Conservation (phyloP, 1,140 invertebrate genomes). For the Cotesia typhae region DNA sequence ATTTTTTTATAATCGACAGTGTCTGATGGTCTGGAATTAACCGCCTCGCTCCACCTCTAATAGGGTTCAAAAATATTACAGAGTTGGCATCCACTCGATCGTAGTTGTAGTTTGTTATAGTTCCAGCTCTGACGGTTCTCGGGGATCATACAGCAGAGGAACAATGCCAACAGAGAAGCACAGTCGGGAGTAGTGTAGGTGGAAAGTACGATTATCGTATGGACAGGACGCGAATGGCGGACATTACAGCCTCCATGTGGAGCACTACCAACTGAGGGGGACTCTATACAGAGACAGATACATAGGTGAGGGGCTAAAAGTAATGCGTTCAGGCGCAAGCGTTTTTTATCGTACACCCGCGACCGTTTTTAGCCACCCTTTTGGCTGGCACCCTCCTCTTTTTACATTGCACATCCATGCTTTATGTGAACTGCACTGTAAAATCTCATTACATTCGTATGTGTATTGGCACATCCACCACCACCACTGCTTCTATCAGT, state of each 20-base stretch:
- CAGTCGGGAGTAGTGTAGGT: background rate
- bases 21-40: slow-evolving; percentile 34
- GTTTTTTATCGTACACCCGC: slow-evolving; percentile 54
- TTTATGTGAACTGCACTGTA: slow-evolving; percentile 64
- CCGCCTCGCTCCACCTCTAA: slow-evolving; percentile 8
- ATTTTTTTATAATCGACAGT: slow-evolving; percentile 26
- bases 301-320: slow-evolving; percentile 47
- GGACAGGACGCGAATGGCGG: slow-evolving; percentile 17
- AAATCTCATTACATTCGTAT: slow-evolving; percentile 64
- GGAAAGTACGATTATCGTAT: slow-evolving; percentile 34
- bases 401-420: slow-evolving; percentile 60
- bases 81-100: slow-evolving; percentile 20
- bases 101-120: too few species aligned
- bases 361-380: too few species aligned
- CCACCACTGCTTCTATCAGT: slow-evolving; percentile 29
- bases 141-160: too few species aligned
- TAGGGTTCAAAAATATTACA: slow-evolving; percentile 34
- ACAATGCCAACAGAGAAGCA: too few species aligned
- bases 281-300: background rate
- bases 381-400: slow-evolving; percentile 14
- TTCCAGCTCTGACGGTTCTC: too few species aligned
- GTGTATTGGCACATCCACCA: slow-evolving; percentile 58
- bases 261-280: background rate
- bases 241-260: background rate
- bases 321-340: slow-evolving; percentile 62